Base-by-base conservation (phyloP, 2,113 vertebrate genomes). In the Psettodes erumei region DNA sequence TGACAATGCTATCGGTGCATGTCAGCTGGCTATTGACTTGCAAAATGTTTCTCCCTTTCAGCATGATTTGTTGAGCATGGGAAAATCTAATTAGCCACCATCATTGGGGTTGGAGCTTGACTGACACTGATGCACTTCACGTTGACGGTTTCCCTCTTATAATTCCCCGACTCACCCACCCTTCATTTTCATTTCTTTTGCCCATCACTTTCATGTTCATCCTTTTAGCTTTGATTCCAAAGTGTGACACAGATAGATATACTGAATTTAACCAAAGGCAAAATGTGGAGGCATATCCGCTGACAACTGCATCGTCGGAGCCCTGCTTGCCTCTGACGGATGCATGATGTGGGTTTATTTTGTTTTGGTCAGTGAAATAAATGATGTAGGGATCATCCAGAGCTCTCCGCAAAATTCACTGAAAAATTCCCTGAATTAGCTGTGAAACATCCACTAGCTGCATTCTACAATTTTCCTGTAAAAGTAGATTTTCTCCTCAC, bases 1-100 rank as follows among this genome's bases (percentile, higher is more conserved):
- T 81, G 79, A 88, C 84, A 88, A 79, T 80, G 75, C 63, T 84
- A 87, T 88, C 87, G 59, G 79, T 84, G 61, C 54, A 69, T 75
- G 86, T 91, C 90, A 87, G 86, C 81, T 61, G 86, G 71, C 83
- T 89, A 83, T 87, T 90, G 82, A 87, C 74, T 86, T 84, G 86
- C 79, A 76, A 81, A 83, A 81, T 83, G 75, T 85, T 85, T 76
- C 65, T 71, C 81, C 58, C 75, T 66, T 86, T 87, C 81, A 85
- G 85, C 62, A 12, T 71, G 84, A 86, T 90, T 83, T 85, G 88
- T 80, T 77, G 79, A 84, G 88, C 81, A 79, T 56, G 53, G 85
- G 71, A 60, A 86, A 86, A 88, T 89, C 77, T 88, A 90, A 91
- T 91, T 88, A 91, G 71, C 77, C 38, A 32, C 64, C 71, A 86